These are phyloP conservation scores for Polymixis lichenea DNA, from an alignment of 2,888 invertebrate genomes.

Conservation along the genomic window DNA sequence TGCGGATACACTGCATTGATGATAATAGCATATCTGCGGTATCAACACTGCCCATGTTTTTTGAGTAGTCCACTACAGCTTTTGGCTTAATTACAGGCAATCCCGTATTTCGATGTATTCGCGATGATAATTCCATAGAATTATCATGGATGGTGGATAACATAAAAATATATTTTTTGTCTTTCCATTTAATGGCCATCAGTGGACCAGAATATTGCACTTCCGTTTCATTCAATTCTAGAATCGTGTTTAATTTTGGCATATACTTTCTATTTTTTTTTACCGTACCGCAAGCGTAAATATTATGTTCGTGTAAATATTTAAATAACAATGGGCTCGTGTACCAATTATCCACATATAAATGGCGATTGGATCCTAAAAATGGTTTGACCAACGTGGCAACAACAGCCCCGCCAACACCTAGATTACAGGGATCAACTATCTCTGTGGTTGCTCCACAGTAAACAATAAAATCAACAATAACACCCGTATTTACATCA, in stretches of 20 bases:
- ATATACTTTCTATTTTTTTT: conserved; percentile 14
- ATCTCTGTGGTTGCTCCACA: conserved; percentile 8
- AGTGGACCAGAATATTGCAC: conserved; percentile 1
- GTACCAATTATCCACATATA: conserved; percentile 22
- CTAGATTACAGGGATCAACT: conserved; percentile 4
- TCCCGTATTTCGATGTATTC: conserved; percentile 41
- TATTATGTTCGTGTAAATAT: neutral
- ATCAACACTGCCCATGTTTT: conserved; percentile 59
- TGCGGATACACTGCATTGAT: conserved; percentile 1
- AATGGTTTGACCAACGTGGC: neutral
- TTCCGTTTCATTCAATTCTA: conserved; percentile 11
- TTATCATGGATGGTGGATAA: conserved; percentile 20
- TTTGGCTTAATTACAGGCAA: conserved; percentile 43
- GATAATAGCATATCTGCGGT: conserved; percentile 34
- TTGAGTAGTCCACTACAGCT: conserved; percentile 52
- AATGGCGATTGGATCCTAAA: conserved; percentile 12
- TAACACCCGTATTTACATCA: conserved; percentile 19
- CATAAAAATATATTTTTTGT: too few relatives aligned
- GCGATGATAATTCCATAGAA: conserved; percentile 5
- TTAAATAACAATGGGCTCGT: conserved; percentile 9
- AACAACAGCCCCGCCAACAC: conserved; percentile 14
- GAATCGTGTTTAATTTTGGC: neutral
- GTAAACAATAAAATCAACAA: conserved; percentile 21
- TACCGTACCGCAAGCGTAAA: conserved; percentile 19
- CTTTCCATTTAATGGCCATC: conserved; percentile 26